Evolutionary conservation across 2,797 vertebrate genomes (phyloP), one percentile per base, ranked within the genome.

Genomic region (Hyperoplus immaculatus): DNA sequence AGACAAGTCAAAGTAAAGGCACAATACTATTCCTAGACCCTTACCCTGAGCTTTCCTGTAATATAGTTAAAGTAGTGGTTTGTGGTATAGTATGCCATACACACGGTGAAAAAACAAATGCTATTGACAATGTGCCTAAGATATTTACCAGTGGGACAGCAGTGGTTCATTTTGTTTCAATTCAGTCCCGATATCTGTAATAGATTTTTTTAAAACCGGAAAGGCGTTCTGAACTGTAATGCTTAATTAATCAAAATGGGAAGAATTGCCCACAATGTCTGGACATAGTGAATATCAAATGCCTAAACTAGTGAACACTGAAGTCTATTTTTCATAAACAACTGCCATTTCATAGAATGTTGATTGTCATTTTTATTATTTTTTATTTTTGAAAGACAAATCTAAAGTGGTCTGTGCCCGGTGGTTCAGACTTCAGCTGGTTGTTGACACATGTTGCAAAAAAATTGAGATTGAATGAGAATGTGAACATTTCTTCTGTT

Each of bases 61-160:
- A 68, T 65, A 65, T 61, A 51, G 14, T 47, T 41, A 68, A 39
- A 39, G 7, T 69, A 16, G 51, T 62, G 43, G 36, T 60, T 60
- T 18, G 16, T 58, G 36, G 62, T 75, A 54, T 69, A 12, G n/a
- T 43, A 8, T 39, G 18, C 45, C 55, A 64, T 36, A 43, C 47
- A 47, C 29, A 12, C 36, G 58, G n/a, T 68, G 12, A 64, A 46
- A 29, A 66, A 72, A n/a, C 47, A 61, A 62, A 53, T 71, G 38
- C 66, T 67, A 41, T 29, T 67, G 43, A 74, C 38, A 2, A 16
- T 21, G 69, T 77, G 78, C 75, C 75, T 83, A 43, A 66, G 49
- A 49, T 38, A 16, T 43, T 57, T 29, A 54, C 38, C 12, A 9
- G 72, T 62, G 49, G 21, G 45, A 51, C 3, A 42, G 46, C 51